Conservation (phyloP, 2,888 invertebrate genomes). For the Patella pellucida region DNA sequence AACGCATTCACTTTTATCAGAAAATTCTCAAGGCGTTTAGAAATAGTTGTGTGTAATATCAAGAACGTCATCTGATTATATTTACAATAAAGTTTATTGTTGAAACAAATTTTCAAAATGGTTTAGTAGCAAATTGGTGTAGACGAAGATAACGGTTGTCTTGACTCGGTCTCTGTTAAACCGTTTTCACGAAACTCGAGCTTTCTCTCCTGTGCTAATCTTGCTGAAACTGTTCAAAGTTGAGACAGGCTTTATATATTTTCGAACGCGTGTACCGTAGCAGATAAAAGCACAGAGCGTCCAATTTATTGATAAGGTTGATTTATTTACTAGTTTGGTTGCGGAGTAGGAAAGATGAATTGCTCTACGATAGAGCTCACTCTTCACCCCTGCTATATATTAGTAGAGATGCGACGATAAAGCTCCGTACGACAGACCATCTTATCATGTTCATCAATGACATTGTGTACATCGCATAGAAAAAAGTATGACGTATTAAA, state of each 20-base stretch:
- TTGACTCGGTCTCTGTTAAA: background rate
- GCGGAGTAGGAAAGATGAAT: too few species aligned
- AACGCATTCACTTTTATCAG: background rate
- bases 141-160: constrained; percentile 4
- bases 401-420: background rate
- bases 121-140: background rate
- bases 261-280: too few species aligned
- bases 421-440: background rate
- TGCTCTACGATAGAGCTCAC: background rate
- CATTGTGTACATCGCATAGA: background rate
- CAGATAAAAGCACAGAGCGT: too few species aligned
- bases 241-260: too few species aligned
- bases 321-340: too few species aligned
- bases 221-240: too few species aligned
- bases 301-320: too few species aligned
- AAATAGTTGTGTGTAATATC: background rate
- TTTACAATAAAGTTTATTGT: constrained; percentile 11
- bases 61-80: background rate
- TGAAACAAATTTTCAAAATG: constrained; percentile 9
- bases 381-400: background rate
- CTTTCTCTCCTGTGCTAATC: too few species aligned
- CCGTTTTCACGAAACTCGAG: background rate
- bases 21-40: constrained; percentile 5
- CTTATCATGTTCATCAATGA: constrained; percentile 5
- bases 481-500: too few species aligned